phyloP scores from a whole-genome alignment of 1,140 invertebrate genomes.

The Vanessa atalanta region DNA sequence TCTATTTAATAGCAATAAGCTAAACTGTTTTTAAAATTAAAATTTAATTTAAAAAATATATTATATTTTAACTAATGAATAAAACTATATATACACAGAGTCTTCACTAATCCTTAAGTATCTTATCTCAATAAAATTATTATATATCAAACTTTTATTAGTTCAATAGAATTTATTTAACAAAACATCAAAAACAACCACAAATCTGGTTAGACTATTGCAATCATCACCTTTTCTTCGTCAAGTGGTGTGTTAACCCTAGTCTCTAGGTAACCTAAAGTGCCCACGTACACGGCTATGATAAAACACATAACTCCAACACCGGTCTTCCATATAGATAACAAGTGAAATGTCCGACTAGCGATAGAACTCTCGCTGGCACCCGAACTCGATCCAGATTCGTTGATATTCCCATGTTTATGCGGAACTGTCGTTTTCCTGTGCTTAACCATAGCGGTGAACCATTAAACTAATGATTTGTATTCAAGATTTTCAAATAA shows the following conservation, averaged over 20 bases:
- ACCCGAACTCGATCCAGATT: slow-evolving; percentile 68
- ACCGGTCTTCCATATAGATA: slow-evolving; percentile 79
- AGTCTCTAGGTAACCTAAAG: slow-evolving; percentile 91
- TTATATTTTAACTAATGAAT: no score
- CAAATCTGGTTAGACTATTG: not conserved
- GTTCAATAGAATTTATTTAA: no score
- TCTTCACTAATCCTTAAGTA: no score
- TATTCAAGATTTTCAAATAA: not conserved
- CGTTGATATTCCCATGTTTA: slow-evolving; percentile 75
- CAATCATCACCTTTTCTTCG: slow-evolving; percentile 84
- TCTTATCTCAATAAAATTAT: no score
- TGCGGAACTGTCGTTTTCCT: slow-evolving; percentile 54
- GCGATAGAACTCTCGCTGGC: slow-evolving; percentile 54
- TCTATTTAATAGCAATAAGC: no score
- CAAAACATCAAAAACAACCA: not conserved
- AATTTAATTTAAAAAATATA: no score
- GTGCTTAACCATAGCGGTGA: slow-evolving; percentile 62
- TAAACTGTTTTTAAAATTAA: no score
- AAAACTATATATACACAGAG: no score
- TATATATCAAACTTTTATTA: no score
- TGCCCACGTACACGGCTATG: slow-evolving; percentile 87
- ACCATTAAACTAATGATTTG: slow-evolving; percentile 22
- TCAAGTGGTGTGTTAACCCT: slow-evolving; percentile 93
- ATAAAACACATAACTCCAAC: slow-evolving; percentile 81
- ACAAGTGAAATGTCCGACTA: slow-evolving; percentile 54